phyloP scores from a whole-genome alignment of 1,140 invertebrate genomes.

The Steinernema feltiae region DNA sequence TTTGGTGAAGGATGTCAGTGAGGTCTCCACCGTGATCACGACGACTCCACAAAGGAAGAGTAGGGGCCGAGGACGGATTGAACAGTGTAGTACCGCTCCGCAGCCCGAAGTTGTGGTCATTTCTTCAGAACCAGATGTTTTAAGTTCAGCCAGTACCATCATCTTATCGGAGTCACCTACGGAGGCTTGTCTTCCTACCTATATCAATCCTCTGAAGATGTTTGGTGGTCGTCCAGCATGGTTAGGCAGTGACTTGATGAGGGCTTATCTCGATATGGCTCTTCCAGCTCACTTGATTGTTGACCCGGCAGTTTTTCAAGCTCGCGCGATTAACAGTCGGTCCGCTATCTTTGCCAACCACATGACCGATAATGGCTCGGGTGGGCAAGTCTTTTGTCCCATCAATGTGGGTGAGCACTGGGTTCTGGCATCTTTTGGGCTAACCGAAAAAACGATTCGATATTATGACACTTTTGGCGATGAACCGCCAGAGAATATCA shows the following conservation, averaged over 20 bases:
- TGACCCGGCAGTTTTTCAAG: neutral
- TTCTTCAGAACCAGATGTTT: too few species aligned
- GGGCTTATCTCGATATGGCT: neutral
- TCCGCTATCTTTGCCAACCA: neutral
- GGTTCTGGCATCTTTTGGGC: neutral
- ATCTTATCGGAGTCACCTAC: too few species aligned
- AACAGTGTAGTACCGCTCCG: too few species aligned
- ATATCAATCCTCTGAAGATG: too few species aligned
- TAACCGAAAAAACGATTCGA: neutral
- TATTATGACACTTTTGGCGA: neutral
- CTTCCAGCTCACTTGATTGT: neutral
- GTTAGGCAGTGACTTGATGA: neutral
- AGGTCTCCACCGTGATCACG: too few species aligned
- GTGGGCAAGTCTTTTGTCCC: neutral
- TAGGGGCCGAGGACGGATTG: too few species aligned
- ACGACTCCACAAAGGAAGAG: too few species aligned
- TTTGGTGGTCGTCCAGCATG: neutral
- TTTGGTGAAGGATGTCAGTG: too few species aligned
- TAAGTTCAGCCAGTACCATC: too few species aligned
- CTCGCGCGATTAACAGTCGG: neutral
- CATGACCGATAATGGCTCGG: neutral
- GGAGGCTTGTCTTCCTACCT: neutral
- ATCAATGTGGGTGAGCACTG: neutral
- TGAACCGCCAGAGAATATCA: neutral
- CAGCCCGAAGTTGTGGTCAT: too few species aligned